These are phyloP conservation scores for Andinoacara biseriatus DNA, from an alignment of 2,113 vertebrate genomes.

Conservation along the genomic window DNA sequence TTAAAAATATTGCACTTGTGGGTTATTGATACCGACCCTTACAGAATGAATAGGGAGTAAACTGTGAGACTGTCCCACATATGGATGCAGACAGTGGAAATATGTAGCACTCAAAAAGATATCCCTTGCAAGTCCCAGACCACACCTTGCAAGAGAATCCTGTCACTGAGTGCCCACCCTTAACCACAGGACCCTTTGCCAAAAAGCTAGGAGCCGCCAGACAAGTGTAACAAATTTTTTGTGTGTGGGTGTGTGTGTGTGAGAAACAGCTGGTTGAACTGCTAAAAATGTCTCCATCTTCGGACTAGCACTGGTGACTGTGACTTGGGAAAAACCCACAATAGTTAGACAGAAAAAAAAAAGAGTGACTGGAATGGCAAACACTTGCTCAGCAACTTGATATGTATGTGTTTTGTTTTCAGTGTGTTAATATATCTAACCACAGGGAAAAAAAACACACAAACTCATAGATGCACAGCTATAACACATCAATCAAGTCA, in stretches of 20 bases:
- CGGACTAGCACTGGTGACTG: too few relatives aligned
- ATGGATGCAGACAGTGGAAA: constrained; percentile 25
- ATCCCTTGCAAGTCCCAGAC: constrained; percentile 33
- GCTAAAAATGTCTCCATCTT: constrained; percentile 38
- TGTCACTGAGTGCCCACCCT: constrained; percentile 6
- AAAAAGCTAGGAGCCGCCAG: constrained; percentile 52
- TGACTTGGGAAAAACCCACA: constrained; percentile 23
- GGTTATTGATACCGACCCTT: constrained; percentile 57
- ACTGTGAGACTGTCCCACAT: not conserved
- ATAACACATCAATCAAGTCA: not conserved
- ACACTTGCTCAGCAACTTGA: constrained; percentile 7
- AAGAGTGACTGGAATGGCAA: constrained; percentile 60
- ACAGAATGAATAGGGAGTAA: constrained; percentile 12
- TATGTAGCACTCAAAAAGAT: constrained; percentile 13
- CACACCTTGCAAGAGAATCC: constrained; percentile 72
- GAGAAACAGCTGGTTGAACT: constrained; percentile 62
- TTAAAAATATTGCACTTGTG: constrained; percentile 42
- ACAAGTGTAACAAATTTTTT: constrained; percentile 34
- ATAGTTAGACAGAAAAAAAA: constrained; percentile 6
- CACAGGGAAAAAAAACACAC: not conserved
- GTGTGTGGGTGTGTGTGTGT: not conserved
- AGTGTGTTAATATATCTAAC: not conserved
- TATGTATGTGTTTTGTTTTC: not conserved
- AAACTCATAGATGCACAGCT: not conserved
- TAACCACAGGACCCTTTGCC: constrained; percentile 43